Evolutionary conservation across 2,888 invertebrate genomes (phyloP).

Genomic region (Brassicogethes aeneus): DNA sequence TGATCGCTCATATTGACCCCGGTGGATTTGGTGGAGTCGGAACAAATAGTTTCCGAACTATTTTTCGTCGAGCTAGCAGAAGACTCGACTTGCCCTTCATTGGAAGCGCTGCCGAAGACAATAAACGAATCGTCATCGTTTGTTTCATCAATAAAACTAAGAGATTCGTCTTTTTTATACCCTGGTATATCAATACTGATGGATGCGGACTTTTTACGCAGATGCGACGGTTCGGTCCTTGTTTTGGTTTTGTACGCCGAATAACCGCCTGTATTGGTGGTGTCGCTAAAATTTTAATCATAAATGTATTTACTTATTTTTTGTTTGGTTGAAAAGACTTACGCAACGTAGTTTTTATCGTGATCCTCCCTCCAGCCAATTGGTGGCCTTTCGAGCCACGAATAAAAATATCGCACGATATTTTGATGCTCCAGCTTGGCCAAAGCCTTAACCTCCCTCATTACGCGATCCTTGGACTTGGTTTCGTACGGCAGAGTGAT

Average conservation of each 20-base stretch:
- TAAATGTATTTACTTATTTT: too few species aligned
- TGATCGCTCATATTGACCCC: constrained; percentile 14
- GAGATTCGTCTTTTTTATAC: background rate
- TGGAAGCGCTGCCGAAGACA: constrained; percentile 10
- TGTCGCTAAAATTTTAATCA: too few species aligned
- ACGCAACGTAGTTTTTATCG: constrained; percentile 53
- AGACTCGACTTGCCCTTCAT: background rate
- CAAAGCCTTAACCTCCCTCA: constrained; percentile 90
- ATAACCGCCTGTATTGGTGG: too few species aligned
- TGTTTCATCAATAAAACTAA: background rate
- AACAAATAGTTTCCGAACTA: background rate
- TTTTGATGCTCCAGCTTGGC: constrained; percentile 92
- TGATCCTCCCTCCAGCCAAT: constrained; percentile 75
- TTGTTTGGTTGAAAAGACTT: constrained; percentile 9
- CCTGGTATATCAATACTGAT: constrained; percentile 2
- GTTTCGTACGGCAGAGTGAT: constrained; percentile 77
- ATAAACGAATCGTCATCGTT: constrained; percentile 14
- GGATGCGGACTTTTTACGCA: background rate
- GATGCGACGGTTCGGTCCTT: background rate
- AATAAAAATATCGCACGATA: constrained; percentile 92
- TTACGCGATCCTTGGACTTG: constrained; percentile 75
- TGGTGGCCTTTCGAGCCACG: constrained; percentile 93
- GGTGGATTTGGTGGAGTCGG: background rate
- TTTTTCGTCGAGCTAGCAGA: background rate
- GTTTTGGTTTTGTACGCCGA: background rate